Conservation (phyloP, 1,140 invertebrate genomes). For the Tetramorium parvispinum region DNA sequence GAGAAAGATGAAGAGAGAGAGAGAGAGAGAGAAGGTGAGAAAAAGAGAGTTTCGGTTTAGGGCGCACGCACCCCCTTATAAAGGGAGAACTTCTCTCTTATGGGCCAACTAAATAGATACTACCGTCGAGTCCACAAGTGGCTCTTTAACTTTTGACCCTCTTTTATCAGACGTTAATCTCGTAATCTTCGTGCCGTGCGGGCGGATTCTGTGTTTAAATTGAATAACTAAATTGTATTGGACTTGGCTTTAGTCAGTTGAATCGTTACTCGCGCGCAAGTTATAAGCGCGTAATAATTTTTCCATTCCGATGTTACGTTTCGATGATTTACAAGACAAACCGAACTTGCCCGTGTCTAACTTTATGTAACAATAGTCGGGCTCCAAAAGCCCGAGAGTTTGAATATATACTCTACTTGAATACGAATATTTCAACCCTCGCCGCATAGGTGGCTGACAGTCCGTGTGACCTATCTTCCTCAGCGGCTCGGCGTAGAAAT, state of each 20-base stretch:
- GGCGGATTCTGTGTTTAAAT: constrained; percentile 43
- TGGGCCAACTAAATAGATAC: constrained; percentile 86
- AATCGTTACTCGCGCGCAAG: background rate
- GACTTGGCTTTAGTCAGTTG: constrained; percentile 2
- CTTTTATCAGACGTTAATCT: constrained; percentile 84
- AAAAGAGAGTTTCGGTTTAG: constrained; percentile 79
- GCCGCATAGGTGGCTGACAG: constrained; percentile 23
- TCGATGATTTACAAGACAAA: background rate
- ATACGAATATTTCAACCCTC: constrained; percentile 63
- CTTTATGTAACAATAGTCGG: constrained; percentile 44
- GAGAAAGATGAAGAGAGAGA: constrained; percentile 64
- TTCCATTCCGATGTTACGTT: background rate
- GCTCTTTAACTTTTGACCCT: constrained; percentile 86
- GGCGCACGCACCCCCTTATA: constrained; percentile 83
- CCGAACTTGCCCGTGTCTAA: constrained; percentile 7
- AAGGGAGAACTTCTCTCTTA: constrained; percentile 83
- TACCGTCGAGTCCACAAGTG: constrained; percentile 85
- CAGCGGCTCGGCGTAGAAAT: constrained; percentile 60
- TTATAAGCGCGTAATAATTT: background rate
- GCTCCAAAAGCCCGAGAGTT: constrained; percentile 9
- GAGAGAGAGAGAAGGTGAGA: constrained; percentile 61
- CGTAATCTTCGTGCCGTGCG: constrained; percentile 78
- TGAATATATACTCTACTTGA: constrained; percentile 52
- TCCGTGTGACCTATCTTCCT: constrained; percentile 63
- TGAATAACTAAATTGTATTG: constrained; percentile 57